Base-by-base conservation (phyloP, 2,888 invertebrate species). In the Orthosia cruda region DNA sequence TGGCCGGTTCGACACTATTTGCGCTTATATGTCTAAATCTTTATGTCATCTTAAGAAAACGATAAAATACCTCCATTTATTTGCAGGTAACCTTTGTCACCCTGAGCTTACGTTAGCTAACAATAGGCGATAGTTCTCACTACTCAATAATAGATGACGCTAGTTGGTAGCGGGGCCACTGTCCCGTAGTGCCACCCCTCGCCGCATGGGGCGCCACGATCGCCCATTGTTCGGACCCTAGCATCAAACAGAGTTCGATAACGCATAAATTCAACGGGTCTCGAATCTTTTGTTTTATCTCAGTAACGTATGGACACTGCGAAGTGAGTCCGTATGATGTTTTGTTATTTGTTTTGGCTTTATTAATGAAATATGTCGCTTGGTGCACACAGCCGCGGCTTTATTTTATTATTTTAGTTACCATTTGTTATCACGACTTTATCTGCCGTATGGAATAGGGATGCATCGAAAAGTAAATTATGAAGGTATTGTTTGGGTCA, bases 361-460 rank as follows among this genome's bases (percentile, higher is more conserved):
- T 96, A 95, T 96, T 96, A 96, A 96, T 96, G 96, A 96, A 96
- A 96, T 96, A 96, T 96, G 96, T 96, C 96, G 96, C 95, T 95
- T 92, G 93, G 92, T 91, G 89, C 91, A 92, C 92, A 92, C 93
- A 92, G 91, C 91, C 88, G 91, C 88, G 91, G 94, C 90, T 95
- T 85, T 95, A 95, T 96, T 96, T 96, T 96, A 95, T 96, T 96
- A 96, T 96, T 96, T 96, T 96, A 96, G 96, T 96, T 95, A 96
- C 95, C 95, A 96, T 96, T 96, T 95, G 95, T 96, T 96, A 96
- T 96, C 96, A 96, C 96, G 96, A 96, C 94, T 96, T 96, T 96
- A 96, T 96, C 96, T 95, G 92, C 90, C 90, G 93, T 94, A 85
- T 84, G 94, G 95, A 92, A 94, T 92, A 93, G 93, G 93, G 94